Conservation (phyloP, 2,797 vertebrate genomes). For the Oophaga sylvatica region DNA sequence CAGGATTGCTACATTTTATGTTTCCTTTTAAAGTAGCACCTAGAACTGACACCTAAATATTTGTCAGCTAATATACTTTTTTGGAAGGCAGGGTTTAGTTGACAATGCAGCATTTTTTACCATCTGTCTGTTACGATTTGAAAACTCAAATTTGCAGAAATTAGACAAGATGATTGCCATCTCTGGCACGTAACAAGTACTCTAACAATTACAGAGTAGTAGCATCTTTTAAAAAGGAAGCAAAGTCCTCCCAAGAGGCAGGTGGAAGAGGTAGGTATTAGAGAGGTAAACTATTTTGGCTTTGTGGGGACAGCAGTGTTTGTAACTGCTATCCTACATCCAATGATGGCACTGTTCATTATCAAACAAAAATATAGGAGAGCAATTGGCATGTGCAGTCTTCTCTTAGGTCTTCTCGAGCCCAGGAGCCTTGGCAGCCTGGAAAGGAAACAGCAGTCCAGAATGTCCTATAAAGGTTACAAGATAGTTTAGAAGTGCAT, state of each 20-base stretch:
- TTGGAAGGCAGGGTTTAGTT: background rate
- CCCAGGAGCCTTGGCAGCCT: slow-evolving; percentile 85
- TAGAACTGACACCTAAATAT: background rate
- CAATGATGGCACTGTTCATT: background rate
- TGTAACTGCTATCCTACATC: slow-evolving; percentile 3
- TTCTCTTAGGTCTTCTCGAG: slow-evolving; percentile 75
- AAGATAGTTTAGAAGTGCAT: slow-evolving; percentile 29
- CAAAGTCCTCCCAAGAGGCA: slow-evolving; percentile 6
- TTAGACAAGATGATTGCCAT: slow-evolving; percentile 6
- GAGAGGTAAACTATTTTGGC: slow-evolving; percentile 43
- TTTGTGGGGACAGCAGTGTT: slow-evolving; percentile 7
- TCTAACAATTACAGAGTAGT: slow-evolving; percentile 1
- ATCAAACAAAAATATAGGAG: slow-evolving; percentile 84
- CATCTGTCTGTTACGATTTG: background rate
- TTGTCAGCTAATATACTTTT: background rate
- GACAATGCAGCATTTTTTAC: background rate
- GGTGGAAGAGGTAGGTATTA: slow-evolving; percentile 53
- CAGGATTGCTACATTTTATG: background rate
- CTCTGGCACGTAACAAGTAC: slow-evolving; percentile 10
- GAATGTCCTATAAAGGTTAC: slow-evolving; percentile 76
- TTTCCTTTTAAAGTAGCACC: background rate
- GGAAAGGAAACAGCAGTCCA: slow-evolving; percentile 79
- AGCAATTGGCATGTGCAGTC: slow-evolving; percentile 78
- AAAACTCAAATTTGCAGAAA: background rate
- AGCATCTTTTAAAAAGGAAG: slow-evolving; percentile 19